phyloP scores from a whole-genome alignment of 1,140 invertebrate genomes.

The Kradibia gibbosae region DNA sequence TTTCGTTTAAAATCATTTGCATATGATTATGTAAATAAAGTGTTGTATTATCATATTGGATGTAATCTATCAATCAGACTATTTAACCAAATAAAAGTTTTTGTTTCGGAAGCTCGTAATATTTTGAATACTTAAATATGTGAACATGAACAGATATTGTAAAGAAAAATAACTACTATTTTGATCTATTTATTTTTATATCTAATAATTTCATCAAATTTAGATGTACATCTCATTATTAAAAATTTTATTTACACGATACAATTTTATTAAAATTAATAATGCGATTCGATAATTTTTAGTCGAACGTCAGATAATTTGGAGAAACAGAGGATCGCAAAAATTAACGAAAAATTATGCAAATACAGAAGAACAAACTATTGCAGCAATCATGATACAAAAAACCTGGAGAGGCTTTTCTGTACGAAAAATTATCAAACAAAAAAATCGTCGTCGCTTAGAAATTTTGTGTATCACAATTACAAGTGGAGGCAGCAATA shows the following conservation, averaged over 20 bases:
- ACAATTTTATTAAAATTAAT: neutral
- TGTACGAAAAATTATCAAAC: constrained; percentile 59
- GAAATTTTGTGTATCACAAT: constrained; percentile 68
- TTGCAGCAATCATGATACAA: constrained; percentile 69
- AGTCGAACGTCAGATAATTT: neutral
- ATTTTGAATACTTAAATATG: neutral
- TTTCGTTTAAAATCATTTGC: constrained; percentile 7
- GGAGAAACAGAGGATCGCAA: constrained; percentile 39
- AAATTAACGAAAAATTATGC: constrained; percentile 51
- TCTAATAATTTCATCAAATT: too few species aligned
- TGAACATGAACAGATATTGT: neutral
- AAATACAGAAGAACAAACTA: neutral
- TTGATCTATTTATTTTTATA: neutral
- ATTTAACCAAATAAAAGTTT: neutral
- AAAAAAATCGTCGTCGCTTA: constrained; percentile 62
- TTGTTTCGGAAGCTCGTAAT: neutral
- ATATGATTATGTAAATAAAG: constrained; percentile 28
- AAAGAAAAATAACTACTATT: neutral
- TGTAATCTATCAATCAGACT: neutral
- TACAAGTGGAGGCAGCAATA: constrained; percentile 60
- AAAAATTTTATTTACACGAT: too few species aligned
- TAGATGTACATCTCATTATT: too few species aligned
- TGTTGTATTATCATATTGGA: constrained; percentile 3
- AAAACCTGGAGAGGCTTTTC: constrained; percentile 69
- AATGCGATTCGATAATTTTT: neutral